Percentiles rank a stretch among this genome's conserved stretches.
These are phyloP conservation scores for Drosophila parthenogenetica DNA, from an alignment of 2,888 invertebrate species.

Conservation along the genomic window DNA sequence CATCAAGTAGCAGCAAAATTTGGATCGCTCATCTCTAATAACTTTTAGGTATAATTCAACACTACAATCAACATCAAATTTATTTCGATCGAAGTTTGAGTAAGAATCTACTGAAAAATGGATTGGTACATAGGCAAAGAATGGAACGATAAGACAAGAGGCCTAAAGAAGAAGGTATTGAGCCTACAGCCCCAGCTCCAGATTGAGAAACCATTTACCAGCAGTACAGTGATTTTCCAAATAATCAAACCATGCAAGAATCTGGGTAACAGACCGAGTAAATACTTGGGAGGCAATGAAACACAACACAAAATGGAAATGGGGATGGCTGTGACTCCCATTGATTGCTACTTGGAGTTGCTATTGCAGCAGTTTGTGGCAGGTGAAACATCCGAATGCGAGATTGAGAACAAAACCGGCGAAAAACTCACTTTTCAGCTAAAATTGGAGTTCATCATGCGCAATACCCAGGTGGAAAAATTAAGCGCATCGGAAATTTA, in stretches of 20 bases:
- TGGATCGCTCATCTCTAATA: background rate
- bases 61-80: background rate
- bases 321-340: slow-evolving; percentile 85
- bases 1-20: background rate
- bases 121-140: slow-evolving; percentile 82
- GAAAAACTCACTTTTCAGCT: slow-evolving; percentile 80
- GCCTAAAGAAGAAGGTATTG: slow-evolving; percentile 81
- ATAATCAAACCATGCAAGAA: slow-evolving; percentile 68
- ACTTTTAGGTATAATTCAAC: slow-evolving; percentile 1
- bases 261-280: slow-evolving; percentile 68
- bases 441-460: slow-evolving; percentile 83
- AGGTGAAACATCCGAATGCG: slow-evolving; percentile 85
- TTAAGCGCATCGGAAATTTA: slow-evolving; percentile 84
- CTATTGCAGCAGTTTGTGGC: slow-evolving; percentile 85
- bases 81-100: background rate
- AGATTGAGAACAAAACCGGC: slow-evolving; percentile 79
- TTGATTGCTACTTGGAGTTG: slow-evolving; percentile 86
- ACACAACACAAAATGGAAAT: slow-evolving; percentile 73
- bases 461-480: slow-evolving; percentile 85
- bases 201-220: slow-evolving; percentile 80
- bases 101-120: slow-evolving; percentile 57
- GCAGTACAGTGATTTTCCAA: slow-evolving; percentile 77
- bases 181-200: slow-evolving; percentile 63
- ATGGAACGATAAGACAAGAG: slow-evolving; percentile 77
- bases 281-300: slow-evolving; percentile 54